Base-by-base conservation (phyloP, 2,113 vertebrate genomes). In the Lates calcarifer region DNA sequence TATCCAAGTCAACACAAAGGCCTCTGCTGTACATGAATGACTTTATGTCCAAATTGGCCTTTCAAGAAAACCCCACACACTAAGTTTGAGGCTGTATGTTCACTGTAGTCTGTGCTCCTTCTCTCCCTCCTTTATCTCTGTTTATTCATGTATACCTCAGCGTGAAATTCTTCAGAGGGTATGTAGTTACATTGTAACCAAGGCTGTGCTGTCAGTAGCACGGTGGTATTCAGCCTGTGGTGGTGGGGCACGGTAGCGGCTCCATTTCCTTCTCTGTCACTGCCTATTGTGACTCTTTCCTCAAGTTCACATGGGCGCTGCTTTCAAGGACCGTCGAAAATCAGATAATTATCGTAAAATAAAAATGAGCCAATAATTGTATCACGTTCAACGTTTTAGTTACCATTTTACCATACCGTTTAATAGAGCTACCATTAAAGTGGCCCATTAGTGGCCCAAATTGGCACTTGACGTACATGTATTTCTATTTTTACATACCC, bases 131-230 rank as follows among this genome's bases (percentile, higher is more conserved):
- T 56, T 39, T 81, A 9, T 77, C 35, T 84, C n/a, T 80, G 47
- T 79, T 80, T 77, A 58, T 49, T 68, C 29, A 55, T 26, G 39
- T 28, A 51, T 22, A 71, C 37, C 28, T 80, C 33, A 51, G 29
- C 39, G 37, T 57, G 51, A 82, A 79, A 86, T 82, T 53, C 64
- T 84, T 49, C 13, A 55, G 33, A 51, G 43, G 11, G 7, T n/a
- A 14, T 79, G 28, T 87, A 55, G 79, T 92, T 86, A 90, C 82
- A 85, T 2, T 86, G 86, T 90, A 82, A 84, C 86, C 81, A 74
- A 31, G 87, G 84, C 22, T 80, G 45, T 80, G 78, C 26, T 18
- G 76, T 56, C 62, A 64, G 60, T 26, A 33, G 33, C 77, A 56
- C 15, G 22, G 39, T 70, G 88, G 77, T 73, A 84, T 88, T 86